phyloP scores from a whole-genome alignment of 2,113 vertebrate species.

The Thunnus thynnus region DNA sequence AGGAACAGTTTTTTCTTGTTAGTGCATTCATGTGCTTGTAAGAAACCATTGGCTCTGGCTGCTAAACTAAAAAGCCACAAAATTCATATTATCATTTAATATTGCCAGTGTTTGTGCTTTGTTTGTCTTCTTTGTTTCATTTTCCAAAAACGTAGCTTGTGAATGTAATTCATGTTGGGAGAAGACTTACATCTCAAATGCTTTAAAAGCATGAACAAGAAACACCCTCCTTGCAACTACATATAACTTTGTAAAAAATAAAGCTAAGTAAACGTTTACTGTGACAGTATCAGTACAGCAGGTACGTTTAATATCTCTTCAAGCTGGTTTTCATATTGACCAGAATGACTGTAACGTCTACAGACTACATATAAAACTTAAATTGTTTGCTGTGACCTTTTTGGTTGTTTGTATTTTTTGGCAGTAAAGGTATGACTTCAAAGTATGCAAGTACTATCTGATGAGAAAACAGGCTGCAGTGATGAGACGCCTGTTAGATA shows the following conservation, averaged over 20 bases:
- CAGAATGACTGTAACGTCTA: too few species aligned
- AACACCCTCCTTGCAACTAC: neutral
- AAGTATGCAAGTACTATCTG: neutral
- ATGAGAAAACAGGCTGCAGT: neutral
- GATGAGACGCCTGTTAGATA: constrained; percentile 33
- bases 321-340: neutral
- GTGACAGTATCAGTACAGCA: neutral
- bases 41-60: too few species aligned
- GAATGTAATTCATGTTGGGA: neutral
- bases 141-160: neutral
- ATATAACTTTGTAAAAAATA: constrained; percentile 2
- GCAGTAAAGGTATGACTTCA: constrained; percentile 1
- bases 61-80: neutral
- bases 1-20: too few species aligned
- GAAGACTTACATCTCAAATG: neutral
- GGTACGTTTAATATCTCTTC: neutral
- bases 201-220: neutral
- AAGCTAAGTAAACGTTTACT: neutral
- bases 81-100: neutral
- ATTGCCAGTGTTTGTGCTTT: neutral
- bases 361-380: too few species aligned
- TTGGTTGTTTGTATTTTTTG: neutral
- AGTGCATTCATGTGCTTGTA: too few species aligned
- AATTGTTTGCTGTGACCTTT: too few species aligned
- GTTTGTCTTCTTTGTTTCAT: neutral